Base-by-base conservation (phyloP, 2,888 invertebrate genomes). In the Hirtodrosophila duncani region DNA sequence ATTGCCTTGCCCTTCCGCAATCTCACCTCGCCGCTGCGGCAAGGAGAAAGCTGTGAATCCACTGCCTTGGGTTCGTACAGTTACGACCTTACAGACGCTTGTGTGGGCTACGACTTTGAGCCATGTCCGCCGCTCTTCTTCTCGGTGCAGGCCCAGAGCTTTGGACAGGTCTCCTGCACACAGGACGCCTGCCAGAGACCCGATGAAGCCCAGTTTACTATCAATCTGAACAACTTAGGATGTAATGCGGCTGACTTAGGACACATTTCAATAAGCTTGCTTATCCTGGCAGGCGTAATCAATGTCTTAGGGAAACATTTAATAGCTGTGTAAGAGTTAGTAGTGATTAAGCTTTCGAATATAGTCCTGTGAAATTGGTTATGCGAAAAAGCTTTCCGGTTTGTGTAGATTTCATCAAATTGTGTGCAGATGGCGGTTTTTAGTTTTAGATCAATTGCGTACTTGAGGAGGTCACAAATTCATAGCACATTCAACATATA, bases 61-160 rank as follows among this genome's bases (percentile, higher is more conserved):
- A 87, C 87, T 1, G 79, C 77, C 0, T 88, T 89, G 7, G 89
- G 88, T 7, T 88, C 88, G 23, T 87, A 89, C 8, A 89, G 89
- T 26, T 88, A 91, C 43, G 88, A 87, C 44, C 84, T 92, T 38
- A 86, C 85, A 14, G 87, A 89, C 61, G 89, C 89, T 2, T 94
- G 94, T 68, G 83, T 83, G 2, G 90, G 86, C 16, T 87, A 88
- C 53, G 85, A 84, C 37, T 87, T 84, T 1, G 89, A 92, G 41
- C 83, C 89, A 0, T 94, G 94, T 69, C 88, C 90, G 0, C 90
- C 92, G 2, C 84, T 92, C n/a, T 92, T 91, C 82, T 71, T 94
- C 24, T 92, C 93, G 0, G 90, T 94, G 3, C 88, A 89, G 74
- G 78, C 86, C 3, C 80, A 81, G 43, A 46, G 67, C 0, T 84